Evolutionary conservation across 2,797 vertebrate species (phyloP).

Genomic region (Diplodus puntazzo): DNA sequence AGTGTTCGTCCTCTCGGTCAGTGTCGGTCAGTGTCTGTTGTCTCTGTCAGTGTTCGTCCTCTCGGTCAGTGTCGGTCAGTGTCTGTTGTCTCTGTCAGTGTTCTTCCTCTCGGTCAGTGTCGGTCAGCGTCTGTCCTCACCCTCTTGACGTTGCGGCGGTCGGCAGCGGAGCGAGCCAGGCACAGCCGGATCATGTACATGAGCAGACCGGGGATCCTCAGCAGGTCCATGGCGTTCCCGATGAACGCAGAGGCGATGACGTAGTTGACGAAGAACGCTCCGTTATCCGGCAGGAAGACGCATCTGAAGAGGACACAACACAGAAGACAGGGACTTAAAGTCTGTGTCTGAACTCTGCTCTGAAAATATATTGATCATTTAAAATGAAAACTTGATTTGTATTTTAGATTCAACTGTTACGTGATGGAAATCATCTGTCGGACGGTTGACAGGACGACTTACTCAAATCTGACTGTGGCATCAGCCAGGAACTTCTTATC

Average conservation of each 20-base stretch:
- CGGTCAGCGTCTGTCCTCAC: slow-evolving; percentile 73
- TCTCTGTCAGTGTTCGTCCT: background rate
- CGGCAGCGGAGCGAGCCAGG: slow-evolving; percentile 93
- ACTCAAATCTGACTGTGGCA: slow-evolving; percentile 94
- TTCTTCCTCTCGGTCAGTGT: background rate
- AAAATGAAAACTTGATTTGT: background rate
- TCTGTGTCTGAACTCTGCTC: no score
- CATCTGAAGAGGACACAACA: slow-evolving; percentile 83
- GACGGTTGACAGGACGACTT: slow-evolving; percentile 74
- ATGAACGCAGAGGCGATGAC: slow-evolving; percentile 98
- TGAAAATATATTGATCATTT: background rate
- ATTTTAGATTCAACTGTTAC: no score
- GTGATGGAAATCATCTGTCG: no score
- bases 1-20: background rate
- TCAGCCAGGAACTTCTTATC: slow-evolving; percentile 95
- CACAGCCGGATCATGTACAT: slow-evolving; percentile 99
- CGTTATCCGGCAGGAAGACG: slow-evolving; percentile 96
- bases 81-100: background rate
- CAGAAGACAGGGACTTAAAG: no score
- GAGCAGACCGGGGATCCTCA: slow-evolving; percentile 95
- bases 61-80: no score
- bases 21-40: background rate
- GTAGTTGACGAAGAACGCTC: slow-evolving; percentile 98
- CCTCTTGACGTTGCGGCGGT: slow-evolving; percentile 96
- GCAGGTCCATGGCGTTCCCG: slow-evolving; percentile 97